A percentile compares a stretch with the other conserved stretches of the same genome.
These are phyloP conservation scores for Lophura swinhoii DNA, from an alignment of 2,797 vertebrate species.

Conservation along the genomic window DNA sequence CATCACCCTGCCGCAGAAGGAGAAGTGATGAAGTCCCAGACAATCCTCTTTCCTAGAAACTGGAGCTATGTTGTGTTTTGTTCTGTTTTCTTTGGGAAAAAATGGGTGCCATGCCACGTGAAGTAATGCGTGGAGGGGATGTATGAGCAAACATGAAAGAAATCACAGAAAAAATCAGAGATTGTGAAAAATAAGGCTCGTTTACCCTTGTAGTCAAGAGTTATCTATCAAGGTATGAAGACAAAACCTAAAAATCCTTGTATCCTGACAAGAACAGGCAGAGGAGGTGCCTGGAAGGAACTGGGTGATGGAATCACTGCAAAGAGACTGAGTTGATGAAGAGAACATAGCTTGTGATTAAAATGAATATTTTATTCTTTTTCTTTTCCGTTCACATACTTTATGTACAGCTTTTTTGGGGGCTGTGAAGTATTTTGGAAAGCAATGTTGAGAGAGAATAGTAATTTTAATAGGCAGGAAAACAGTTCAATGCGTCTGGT, in stretches of 20 bases:
- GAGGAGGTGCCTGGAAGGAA: neutral
- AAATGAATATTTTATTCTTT: neutral
- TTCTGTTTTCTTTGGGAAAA: accelerated
- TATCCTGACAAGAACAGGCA: neutral
- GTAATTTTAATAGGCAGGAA: neutral
- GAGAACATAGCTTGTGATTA: neutral
- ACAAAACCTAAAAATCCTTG: neutral
- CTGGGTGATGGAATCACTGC: neutral
- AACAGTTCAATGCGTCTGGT: neutral
- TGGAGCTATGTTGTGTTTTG: neutral
- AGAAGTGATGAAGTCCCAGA: neutral
- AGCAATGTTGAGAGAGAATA: neutral
- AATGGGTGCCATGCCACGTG: neutral
- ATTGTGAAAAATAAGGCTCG: neutral
- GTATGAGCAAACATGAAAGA: neutral
- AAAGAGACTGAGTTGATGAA: neutral
- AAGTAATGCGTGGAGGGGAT: neutral
- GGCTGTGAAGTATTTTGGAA: neutral
- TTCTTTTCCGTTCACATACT: neutral
- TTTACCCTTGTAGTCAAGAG: neutral
- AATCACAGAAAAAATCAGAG: neutral
- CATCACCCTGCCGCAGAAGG: neutral
- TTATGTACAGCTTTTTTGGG: neutral
- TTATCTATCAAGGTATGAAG: neutral
- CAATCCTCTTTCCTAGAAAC: neutral